A percentile compares a stretch with the other conserved stretches of the same genome.
These are phyloP conservation scores for Petrolisthes manimaculis DNA, from an alignment of 2,888 invertebrate species.

Conservation along the genomic window DNA sequence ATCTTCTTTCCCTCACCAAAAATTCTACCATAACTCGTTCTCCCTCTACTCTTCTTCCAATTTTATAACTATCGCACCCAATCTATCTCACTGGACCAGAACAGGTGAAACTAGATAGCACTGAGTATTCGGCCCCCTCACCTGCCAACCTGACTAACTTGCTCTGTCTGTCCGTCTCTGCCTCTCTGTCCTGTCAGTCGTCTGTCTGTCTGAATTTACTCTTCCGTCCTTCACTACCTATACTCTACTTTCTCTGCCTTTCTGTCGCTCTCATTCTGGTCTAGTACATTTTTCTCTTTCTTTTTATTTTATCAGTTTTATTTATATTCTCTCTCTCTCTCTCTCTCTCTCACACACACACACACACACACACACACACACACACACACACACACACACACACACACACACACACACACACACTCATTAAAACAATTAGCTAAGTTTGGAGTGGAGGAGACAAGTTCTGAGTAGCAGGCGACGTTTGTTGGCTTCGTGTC, in stretches of 20 bases:
- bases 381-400: constrained; percentile 21
- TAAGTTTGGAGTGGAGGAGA: too few relatives aligned
- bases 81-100: too few relatives aligned
- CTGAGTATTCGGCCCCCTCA: background rate
- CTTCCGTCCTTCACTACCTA: background rate
- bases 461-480: too few relatives aligned
- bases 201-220: background rate
- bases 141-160: background rate
- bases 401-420: too few relatives aligned
- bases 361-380: constrained; percentile 24
- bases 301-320: background rate
- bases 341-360: too few relatives aligned
- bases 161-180: background rate
- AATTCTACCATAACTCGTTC: too few relatives aligned
- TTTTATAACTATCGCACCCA: too few relatives aligned
- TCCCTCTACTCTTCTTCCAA: too few relatives aligned
- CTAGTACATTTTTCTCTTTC: background rate
- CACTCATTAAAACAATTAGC: too few relatives aligned
- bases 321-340: constrained; percentile 1
- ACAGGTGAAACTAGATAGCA: too few relatives aligned
- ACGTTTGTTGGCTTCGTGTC: too few relatives aligned
- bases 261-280: background rate
- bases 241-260: background rate
- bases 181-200: background rate
- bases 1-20: too few relatives aligned